Conservation (phyloP, 2,888 invertebrate genomes). For the Blera fallax region DNA sequence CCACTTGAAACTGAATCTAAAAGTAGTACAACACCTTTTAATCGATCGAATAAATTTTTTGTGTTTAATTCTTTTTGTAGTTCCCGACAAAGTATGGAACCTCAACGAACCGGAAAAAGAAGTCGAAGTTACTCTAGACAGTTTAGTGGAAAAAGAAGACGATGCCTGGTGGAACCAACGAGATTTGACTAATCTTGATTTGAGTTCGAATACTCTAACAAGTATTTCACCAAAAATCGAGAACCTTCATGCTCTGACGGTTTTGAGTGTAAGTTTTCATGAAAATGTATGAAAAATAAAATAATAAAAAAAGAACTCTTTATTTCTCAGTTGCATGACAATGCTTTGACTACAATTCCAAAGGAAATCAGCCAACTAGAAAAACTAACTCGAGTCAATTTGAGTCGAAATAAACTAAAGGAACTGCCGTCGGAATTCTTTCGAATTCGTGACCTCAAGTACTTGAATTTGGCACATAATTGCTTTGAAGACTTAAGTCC, state of each 20-base stretch:
- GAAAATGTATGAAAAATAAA: neutral
- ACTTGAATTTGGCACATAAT: constrained; percentile 90
- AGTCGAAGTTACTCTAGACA: constrained; percentile 83
- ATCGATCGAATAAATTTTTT: neutral
- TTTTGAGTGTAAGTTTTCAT: constrained; percentile 85
- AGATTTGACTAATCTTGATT: constrained; percentile 89
- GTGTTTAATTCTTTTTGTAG: constrained; percentile 80
- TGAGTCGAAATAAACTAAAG: constrained; percentile 87
- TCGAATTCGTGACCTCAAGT: constrained; percentile 86
- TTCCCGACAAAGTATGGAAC: constrained; percentile 88
- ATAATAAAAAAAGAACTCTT: constrained; percentile 63
- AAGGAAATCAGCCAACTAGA: constrained; percentile 87
- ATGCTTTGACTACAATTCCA: constrained; percentile 88
- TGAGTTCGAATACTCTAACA: constrained; percentile 88
- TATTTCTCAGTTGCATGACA: constrained; percentile 89
- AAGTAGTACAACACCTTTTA: neutral
- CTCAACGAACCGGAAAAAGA: constrained; percentile 87
- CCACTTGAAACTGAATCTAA: constrained; percentile 74
- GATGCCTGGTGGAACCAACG: constrained; percentile 93
- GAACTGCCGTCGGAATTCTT: constrained; percentile 86
- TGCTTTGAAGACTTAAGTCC: constrained; percentile 86
- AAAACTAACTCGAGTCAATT: constrained; percentile 86
- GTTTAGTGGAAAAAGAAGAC: constrained; percentile 82
- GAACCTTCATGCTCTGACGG: constrained; percentile 86
- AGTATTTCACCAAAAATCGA: constrained; percentile 86